Percentiles rank a stretch among this genome's conserved stretches.
Conservation (phyloP, 2,113 vertebrate species). For the Geococcyx californianus region DNA sequence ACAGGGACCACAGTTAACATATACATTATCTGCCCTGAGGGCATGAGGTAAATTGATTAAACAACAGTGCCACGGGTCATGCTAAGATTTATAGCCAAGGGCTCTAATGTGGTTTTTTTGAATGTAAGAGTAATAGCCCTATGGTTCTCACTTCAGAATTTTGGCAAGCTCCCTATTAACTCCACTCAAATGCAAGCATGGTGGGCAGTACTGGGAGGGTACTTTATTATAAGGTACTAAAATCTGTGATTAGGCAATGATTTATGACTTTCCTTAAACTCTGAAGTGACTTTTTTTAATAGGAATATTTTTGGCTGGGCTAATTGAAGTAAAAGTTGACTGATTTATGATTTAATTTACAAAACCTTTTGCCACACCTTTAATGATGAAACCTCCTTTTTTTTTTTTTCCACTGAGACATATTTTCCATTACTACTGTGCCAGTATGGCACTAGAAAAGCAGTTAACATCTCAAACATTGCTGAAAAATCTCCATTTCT, state of each 20-base stretch:
- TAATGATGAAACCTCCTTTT: slow-evolving; percentile 50
- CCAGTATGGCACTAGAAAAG: slow-evolving; percentile 39
- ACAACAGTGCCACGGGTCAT: background rate
- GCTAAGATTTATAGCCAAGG: slow-evolving; percentile 26
- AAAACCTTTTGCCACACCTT: slow-evolving; percentile 65
- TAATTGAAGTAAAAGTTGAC: slow-evolving; percentile 74
- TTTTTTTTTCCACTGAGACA: slow-evolving; percentile 41
- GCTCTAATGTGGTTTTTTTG: slow-evolving; percentile 41
- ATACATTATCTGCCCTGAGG: background rate
- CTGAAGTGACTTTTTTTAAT: slow-evolving; percentile 41
- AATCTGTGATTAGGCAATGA: slow-evolving; percentile 57
- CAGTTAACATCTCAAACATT: slow-evolving; percentile 62
- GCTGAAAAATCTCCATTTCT: slow-evolving; percentile 57
- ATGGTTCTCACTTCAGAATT: slow-evolving; percentile 8
- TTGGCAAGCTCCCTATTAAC: slow-evolving; percentile 27
- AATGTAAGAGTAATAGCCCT: slow-evolving; percentile 33
- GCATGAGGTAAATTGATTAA: slow-evolving; percentile 28
- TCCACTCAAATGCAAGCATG: background rate
- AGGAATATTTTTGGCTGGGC: slow-evolving; percentile 52
- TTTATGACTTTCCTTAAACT: slow-evolving; percentile 63
- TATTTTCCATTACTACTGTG: slow-evolving; percentile 68
- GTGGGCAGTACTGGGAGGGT: background rate
- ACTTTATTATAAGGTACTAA: slow-evolving; percentile 41
- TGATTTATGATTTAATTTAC: slow-evolving; percentile 74
- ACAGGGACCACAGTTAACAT: background rate